phyloP scores from a whole-genome alignment of 2,113 vertebrate genomes.

The Arizona elegans region DNA sequence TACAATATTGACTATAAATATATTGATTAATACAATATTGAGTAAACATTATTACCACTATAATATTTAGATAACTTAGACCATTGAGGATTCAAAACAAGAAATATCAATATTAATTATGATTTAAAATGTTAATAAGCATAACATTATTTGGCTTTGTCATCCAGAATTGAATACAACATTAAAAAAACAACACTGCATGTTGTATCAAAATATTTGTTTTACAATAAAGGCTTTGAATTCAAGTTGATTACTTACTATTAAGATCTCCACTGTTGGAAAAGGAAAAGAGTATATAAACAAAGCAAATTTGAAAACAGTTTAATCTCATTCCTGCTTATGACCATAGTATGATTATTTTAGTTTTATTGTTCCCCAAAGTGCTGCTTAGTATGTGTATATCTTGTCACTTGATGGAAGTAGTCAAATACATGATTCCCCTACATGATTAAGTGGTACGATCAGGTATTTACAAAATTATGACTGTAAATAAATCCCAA shows the following conservation, averaged over 20 bases:
- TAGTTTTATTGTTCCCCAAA: background rate
- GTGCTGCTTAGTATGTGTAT: background rate
- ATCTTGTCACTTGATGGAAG: background rate
- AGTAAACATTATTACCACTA: background rate
- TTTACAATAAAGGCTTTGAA: background rate
- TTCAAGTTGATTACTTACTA: background rate
- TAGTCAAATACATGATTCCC: background rate
- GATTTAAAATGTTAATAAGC: background rate
- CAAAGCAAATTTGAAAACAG: background rate
- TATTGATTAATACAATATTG: background rate
- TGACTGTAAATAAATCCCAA: slow-evolving; percentile 92
- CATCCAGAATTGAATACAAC: background rate
- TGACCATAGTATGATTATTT: background rate
- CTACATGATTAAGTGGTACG: background rate
- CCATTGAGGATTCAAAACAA: background rate
- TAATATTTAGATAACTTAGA: background rate
- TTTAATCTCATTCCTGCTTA: background rate
- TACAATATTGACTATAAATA: background rate
- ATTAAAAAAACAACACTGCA: background rate
- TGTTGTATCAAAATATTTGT: background rate
- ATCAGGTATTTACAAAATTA: slow-evolving; percentile 58
- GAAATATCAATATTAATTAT: background rate
- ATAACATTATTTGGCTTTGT: background rate
- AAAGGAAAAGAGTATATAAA: background rate
- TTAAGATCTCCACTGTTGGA: background rate